Percentiles rank a stretch among this genome's conserved stretches.
phyloP scores from a whole-genome alignment of 2,797 vertebrate genomes.

The Lithobates pipiens region DNA sequence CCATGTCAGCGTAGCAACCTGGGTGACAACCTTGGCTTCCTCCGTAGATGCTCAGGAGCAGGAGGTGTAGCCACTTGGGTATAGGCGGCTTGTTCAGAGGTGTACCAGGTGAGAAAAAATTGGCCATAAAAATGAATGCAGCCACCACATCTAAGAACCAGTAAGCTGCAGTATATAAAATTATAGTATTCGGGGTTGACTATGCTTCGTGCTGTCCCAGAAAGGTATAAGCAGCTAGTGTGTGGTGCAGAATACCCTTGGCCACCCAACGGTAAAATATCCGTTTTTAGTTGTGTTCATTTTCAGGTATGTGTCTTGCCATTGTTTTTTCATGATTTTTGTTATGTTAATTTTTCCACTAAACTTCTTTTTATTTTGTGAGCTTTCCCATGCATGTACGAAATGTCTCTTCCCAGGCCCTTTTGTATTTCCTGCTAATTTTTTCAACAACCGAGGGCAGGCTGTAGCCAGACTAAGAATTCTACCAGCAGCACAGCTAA shows the following conservation, averaged over 20 bases:
- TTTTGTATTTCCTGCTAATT: constrained; percentile 98
- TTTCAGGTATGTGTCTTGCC: constrained; percentile 13
- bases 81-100: no score
- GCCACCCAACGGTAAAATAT: background rate
- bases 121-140: no score
- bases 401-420: constrained; percentile 99
- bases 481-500: constrained; percentile 96
- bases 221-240: background rate
- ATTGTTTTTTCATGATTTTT: constrained; percentile 33
- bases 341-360: constrained; percentile 72
- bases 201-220: background rate
- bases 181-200: no score
- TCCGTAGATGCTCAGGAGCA: no score
- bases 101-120: no score
- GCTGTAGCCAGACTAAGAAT: constrained; percentile 99
- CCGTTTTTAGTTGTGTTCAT: background rate
- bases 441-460: constrained; percentile 99
- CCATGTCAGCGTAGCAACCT: no score
- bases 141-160: no score
- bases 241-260: background rate
- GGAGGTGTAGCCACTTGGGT: no score
- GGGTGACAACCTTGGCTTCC: no score
- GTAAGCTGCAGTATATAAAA: no score
- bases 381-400: constrained; percentile 98
- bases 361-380: constrained; percentile 84